These are phyloP conservation scores for Carduelis carduelis DNA, from an alignment of 2,797 vertebrate genomes.

Conservation along the genomic window DNA sequence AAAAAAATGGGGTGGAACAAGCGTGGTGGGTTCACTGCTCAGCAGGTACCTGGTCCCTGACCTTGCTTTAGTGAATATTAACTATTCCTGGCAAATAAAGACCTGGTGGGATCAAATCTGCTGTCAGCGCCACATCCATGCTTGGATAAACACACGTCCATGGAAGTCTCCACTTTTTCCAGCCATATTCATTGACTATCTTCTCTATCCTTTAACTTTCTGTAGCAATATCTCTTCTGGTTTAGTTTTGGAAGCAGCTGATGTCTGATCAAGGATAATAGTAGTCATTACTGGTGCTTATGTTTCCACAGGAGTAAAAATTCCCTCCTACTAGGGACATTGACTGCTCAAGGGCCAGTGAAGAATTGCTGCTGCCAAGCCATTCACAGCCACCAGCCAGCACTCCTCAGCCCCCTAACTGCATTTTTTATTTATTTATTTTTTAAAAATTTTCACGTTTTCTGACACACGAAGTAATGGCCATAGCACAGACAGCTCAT, in stretches of 20 bases:
- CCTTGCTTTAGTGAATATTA: not conserved
- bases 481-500: not conserved
- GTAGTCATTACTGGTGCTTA: not conserved
- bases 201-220: not conserved
- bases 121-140: not conserved
- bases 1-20: not conserved
- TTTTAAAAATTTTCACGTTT: fast-evolving
- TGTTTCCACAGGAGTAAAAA: not conserved
- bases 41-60: not conserved
- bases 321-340: not conserved
- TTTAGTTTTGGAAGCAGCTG: not conserved
- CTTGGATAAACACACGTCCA: fast-evolving
- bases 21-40: not conserved
- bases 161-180: not conserved
- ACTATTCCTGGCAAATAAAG: not conserved
- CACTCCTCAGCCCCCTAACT: not conserved
- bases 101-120: not conserved
- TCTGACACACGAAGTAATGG: not conserved
- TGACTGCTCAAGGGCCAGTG: not conserved
- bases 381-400: not conserved
- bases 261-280: not conserved
- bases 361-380: not conserved
- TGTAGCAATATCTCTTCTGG: not conserved
- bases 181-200: not conserved
- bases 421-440: not conserved